Base-by-base conservation (phyloP, 2,888 invertebrate genomes). In the Lycaena phlaeas region DNA sequence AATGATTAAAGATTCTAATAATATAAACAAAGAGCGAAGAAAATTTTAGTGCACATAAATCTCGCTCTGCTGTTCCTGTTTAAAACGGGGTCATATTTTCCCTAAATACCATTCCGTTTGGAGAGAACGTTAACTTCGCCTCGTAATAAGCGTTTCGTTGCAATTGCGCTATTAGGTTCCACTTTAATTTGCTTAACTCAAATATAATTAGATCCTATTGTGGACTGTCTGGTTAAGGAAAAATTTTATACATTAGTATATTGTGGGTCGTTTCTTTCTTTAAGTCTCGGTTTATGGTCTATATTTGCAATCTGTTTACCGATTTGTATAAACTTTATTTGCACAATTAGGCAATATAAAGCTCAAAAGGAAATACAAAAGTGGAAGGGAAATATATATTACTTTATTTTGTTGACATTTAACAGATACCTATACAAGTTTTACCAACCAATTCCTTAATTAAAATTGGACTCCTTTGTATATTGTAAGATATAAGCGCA, bases 61-160 rank as follows among this genome's bases (percentile, higher is more conserved):
- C 42, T 40, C 15, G 9, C 22, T 5, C 29, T 11, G 12, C 36
- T 18, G 14, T 52, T 47, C 44, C 47, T 51, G 48, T 49, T 49
- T 46, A 45, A 51, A 48, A 45, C 42, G 36, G 46, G 34, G 46
- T 47, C 51, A 53, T 53, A 54, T 53, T 51, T 53, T 47, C 48
- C 50, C 47, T 53, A 53, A 50, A 54, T 47, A 49, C 49, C 45
- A 48, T 49, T 49, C 44, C 45, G 42, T 48, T 50, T 40, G 45
- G 45, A 44, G 40, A 43, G 46, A 50, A 50, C 47, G 47, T 53
- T 50, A 51, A 50, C 51, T 51, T 22, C 50, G 50, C 44, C 41
- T 30, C 36, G 42, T 43, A 46, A 48, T 49, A 46, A 45, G 46
- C 46, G 39, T 45, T 46, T 44, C 36, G 45, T 42, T 50, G 49